A percentile compares a stretch with the other conserved stretches of the same genome.
Evolutionary conservation across 2,113 vertebrate genomes (phyloP).

Genomic region (Microtus oregoni): DNA sequence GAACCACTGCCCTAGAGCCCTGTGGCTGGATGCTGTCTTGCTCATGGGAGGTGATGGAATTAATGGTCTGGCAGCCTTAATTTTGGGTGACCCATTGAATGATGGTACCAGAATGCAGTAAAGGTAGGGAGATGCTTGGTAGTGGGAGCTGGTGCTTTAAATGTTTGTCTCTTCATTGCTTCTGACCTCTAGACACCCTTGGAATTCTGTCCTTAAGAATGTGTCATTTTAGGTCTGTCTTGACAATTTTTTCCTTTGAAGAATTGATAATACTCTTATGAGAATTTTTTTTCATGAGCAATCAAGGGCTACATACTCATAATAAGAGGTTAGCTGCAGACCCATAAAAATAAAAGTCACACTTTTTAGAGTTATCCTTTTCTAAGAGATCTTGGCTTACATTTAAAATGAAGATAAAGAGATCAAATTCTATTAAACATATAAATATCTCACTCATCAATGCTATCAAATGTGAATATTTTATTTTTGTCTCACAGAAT

Average conservation of each 20-base stretch:
- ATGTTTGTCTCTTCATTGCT: not conserved
- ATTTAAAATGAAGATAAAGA: conserved; percentile 61
- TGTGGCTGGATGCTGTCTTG: not conserved
- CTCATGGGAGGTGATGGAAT: not conserved
- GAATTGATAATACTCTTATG: not conserved
- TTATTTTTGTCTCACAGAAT: conserved; percentile 51
- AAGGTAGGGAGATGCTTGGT: not conserved
- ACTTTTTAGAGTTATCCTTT: conserved; percentile 61
- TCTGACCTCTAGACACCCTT: not conserved
- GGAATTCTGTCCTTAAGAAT: not conserved
- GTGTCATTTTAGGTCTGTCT: not conserved
- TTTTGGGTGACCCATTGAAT: not conserved
- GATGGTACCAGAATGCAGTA: not conserved
- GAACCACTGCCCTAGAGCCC: not conserved
- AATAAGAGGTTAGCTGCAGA: conserved; percentile 58
- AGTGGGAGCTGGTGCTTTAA: not conserved
- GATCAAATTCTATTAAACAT: conserved; percentile 47
- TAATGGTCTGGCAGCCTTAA: not conserved
- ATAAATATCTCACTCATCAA: not conserved
- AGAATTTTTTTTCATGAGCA: conserved; percentile 29
- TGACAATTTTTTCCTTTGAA: not conserved
- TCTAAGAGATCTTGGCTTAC: conserved; percentile 21
- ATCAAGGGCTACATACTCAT: conserved; percentile 39
- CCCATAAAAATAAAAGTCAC: conserved; percentile 59
- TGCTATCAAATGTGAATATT: not conserved